These are phyloP conservation scores for Monopterus albus DNA, from an alignment of 2,113 vertebrate species.

Conservation along the genomic window DNA sequence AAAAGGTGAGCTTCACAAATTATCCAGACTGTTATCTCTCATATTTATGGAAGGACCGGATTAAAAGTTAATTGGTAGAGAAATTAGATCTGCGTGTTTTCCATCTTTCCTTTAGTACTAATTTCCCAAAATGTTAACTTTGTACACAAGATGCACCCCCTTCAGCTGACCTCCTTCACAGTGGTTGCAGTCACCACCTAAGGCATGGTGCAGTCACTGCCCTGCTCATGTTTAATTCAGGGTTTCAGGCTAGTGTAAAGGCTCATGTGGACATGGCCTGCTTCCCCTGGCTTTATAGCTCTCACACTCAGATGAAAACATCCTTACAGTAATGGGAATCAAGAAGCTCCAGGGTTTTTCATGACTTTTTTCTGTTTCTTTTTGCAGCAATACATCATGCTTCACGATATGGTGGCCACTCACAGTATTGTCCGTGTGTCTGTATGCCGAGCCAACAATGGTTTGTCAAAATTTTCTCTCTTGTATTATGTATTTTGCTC, in stretches of 20 bases:
- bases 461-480: slow-evolving; percentile 75
- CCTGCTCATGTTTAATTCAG: slow-evolving; percentile 9
- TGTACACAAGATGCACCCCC: background rate
- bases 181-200: no score
- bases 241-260: slow-evolving; percentile 15
- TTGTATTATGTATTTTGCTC: background rate
- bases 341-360: background rate
- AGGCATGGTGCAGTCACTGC: no score
- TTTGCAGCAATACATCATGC: slow-evolving; percentile 95
- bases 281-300: background rate
- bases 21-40: rapidly evolving
- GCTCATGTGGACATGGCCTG: slow-evolving; percentile 15
- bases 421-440: slow-evolving; percentile 96
- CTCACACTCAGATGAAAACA: background rate
- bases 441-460: slow-evolving; percentile 90
- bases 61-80: no score
- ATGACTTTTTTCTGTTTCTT: slow-evolving; percentile 4
- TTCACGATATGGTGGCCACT: slow-evolving; percentile 97
- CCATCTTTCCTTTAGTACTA: no score
- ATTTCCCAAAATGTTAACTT: background rate
- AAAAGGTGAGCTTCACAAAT: slow-evolving; percentile 86
- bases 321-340: background rate
- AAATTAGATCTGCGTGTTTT: no score
- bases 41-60: background rate
- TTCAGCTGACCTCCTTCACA: no score